Evolutionary conservation across 2,888 invertebrate genomes (phyloP), one percentile per base, ranked within the genome.

Genomic region (Lypha dubia): DNA sequence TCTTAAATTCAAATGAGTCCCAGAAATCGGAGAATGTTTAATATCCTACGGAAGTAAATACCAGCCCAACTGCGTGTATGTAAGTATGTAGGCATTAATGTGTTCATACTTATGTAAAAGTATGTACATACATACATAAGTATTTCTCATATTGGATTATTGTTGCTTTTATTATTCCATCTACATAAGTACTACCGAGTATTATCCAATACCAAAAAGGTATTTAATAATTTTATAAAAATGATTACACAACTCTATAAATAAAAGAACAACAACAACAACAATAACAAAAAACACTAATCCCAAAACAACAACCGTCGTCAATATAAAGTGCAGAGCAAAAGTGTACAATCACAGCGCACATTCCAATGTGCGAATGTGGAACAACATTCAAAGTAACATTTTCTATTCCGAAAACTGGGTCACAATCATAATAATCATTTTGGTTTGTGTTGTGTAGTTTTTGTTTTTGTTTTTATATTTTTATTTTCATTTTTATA

Each of bases 311-410:
- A 71, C 53, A 62, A 28, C 41, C 53, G 71, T 49, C 53, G 35
- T 76, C 35, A 58, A 58, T 44, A 51, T 35, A 67, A 58, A 74
- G 65, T 46, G 53, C 67, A 67, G 22, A 76, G 76, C 76, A 68
- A 60, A 51, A 65, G 24, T 68, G 68, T 79, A 83, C 83, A 71
- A 77, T 73, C 83, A 62, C 73, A 46, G 67, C 24, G 67, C 67
- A 67, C 84, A 84, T 84, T 84, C 84, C 84, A 77, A 77, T 84
- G 81, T 84, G 84, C 84, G 77, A 77, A 81, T 81, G 81, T 84
- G 81, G 84, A 81, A 84, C 81, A 84, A 81, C 81, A 84, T 84
- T 84, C 81, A 84, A 81, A 84, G 77, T 81, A 84, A 81, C 62
- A 84, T 77, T 84, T 84, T 84, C n/a, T 60, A 56, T 74, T 35